Evolutionary conservation across 2,113 vertebrate species (phyloP).

Genomic region (Microtus montanus): DNA sequence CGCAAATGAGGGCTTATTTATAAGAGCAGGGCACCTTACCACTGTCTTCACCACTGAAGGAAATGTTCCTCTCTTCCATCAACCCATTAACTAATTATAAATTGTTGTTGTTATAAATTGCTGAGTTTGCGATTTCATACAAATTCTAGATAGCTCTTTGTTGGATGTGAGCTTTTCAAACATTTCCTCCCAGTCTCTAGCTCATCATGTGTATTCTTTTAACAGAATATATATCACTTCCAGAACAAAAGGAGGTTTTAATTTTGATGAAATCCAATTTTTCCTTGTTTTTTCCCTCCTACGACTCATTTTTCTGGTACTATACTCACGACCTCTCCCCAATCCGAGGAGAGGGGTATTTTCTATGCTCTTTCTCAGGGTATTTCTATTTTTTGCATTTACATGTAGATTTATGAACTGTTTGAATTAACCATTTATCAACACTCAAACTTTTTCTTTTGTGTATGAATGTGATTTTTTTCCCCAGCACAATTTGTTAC

Average conservation of each 20-base stretch:
- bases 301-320: background rate
- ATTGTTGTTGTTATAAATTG: background rate
- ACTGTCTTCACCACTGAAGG: no score
- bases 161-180: background rate
- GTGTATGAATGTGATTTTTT: background rate
- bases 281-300: background rate
- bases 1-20: background rate
- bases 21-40: background rate
- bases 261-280: background rate
- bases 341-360: background rate
- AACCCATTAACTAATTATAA: background rate
- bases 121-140: background rate
- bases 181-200: background rate
- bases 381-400: background rate
- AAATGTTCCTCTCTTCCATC: background rate
- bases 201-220: background rate
- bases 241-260: background rate
- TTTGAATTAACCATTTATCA: constrained; percentile 1
- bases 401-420: background rate
- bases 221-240: background rate
- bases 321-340: background rate
- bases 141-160: background rate
- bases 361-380: background rate
- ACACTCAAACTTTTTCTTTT: background rate
- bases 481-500: background rate